Conservation (phyloP, 2,797 vertebrate species). For the Pantherophis vulpinus region DNA sequence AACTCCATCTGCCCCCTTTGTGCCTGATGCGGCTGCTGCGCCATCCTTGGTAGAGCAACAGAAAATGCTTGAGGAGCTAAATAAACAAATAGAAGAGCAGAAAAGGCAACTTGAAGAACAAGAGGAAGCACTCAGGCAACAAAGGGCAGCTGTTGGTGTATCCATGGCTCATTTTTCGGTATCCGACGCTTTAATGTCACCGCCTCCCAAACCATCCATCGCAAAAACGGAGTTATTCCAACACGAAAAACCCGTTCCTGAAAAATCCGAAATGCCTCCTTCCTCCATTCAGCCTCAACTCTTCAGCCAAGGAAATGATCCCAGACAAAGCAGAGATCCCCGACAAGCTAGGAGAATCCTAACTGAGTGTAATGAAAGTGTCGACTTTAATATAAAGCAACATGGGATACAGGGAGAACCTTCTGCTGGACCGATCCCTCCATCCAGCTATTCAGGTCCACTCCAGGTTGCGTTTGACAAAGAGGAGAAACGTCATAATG, state of each 20-base stretch:
- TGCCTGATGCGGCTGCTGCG: constrained; percentile 58
- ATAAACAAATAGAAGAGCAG: constrained; percentile 96
- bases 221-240: constrained; percentile 71
- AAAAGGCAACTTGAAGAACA: constrained; percentile 92
- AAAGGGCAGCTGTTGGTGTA: constrained; percentile 91
- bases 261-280: constrained; percentile 56
- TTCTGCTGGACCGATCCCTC: constrained; percentile 65
- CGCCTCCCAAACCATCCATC: constrained; percentile 79
- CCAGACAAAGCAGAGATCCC: constrained; percentile 85
- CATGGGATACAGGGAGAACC: constrained; percentile 64
- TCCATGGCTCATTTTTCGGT: constrained; percentile 98
- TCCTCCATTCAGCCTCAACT: constrained; percentile 61
- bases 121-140: constrained; percentile 90
- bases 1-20: constrained; percentile 27
- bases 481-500: constrained; percentile 55
- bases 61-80: constrained; percentile 94
- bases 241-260: constrained; percentile 67
- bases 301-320: constrained; percentile 67
- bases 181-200: constrained; percentile 91
- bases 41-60: constrained; percentile 89
- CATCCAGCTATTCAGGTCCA: constrained; percentile 32
- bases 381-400: constrained; percentile 48
- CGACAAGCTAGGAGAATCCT: constrained; percentile 72
- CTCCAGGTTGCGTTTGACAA: constrained; percentile 35
- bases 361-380: constrained; percentile 56